Percentiles rank a stretch among this genome's conserved stretches.
These are phyloP conservation scores for Oryzias celebensis DNA, from an alignment of 2,113 vertebrate species.

Conservation along the genomic window DNA sequence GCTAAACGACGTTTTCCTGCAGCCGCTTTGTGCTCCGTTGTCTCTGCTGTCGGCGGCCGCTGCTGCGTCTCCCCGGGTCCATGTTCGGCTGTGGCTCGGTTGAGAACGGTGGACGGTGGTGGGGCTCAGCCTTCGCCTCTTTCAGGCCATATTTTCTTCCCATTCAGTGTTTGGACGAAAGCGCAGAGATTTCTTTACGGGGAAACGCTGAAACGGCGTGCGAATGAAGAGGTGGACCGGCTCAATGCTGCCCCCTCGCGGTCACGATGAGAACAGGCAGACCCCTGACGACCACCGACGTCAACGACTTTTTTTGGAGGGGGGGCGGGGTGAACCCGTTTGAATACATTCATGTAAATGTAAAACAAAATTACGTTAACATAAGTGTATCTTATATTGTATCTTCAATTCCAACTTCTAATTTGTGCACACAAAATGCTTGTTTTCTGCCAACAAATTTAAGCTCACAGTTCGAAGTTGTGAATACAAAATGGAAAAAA, in stretches of 20 bases:
- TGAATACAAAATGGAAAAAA: too few species aligned
- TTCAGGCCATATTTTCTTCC: conserved; percentile 79
- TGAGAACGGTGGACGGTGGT: conserved; percentile 55
- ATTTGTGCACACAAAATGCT: too few species aligned
- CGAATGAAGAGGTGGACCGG: conserved; percentile 25
- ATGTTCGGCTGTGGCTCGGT: conserved; percentile 73
- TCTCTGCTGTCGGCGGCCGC: conserved; percentile 52
- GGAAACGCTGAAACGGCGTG: conserved; percentile 46
- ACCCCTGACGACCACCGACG: background rate
- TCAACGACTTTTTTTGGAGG: background rate
- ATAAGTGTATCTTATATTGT: too few species aligned
- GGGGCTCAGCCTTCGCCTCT: conserved; percentile 73
- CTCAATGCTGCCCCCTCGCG: conserved; percentile 70
- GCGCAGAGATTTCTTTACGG: conserved; percentile 53
- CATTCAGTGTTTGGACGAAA: conserved; percentile 63
- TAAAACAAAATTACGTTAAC: too few species aligned
- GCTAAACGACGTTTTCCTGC: conserved; percentile 59
- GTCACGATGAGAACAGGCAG: conserved; percentile 31
- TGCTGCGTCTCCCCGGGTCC: conserved; percentile 67
- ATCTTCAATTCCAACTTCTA: too few species aligned
- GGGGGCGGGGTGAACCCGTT: background rate
- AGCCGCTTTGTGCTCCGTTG: conserved; percentile 68
- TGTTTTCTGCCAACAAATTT: too few species aligned
- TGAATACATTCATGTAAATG: too few species aligned
- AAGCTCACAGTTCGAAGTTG: too few species aligned